These are phyloP conservation scores for Eupithecia vulgata DNA, from an alignment of 2,888 invertebrate species.

Conservation along the genomic window DNA sequence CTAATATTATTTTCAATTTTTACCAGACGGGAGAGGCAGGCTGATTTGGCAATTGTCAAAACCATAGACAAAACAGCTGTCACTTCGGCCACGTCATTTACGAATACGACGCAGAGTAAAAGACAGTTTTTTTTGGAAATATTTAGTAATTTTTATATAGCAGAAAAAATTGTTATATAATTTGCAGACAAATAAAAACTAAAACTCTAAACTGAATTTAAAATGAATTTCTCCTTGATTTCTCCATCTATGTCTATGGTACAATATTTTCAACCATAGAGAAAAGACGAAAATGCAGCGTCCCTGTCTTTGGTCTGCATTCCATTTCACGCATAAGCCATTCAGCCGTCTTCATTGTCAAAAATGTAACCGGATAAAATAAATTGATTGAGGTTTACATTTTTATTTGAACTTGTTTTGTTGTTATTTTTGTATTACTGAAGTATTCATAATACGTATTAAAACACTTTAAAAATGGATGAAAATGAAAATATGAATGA, in stretches of 20 bases:
- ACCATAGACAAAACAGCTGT: conserved; percentile 76
- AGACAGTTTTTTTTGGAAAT: neutral
- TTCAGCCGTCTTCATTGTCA: neutral
- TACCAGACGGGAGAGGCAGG: conserved; percentile 62
- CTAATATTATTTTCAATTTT: conserved; percentile 52
- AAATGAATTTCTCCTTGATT: neutral
- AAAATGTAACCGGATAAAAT: neutral
- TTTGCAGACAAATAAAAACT: neutral
- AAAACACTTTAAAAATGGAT: neutral
- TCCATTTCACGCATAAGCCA: conserved; percentile 52
- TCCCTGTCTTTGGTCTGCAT: conserved; percentile 65
- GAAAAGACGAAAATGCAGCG: conserved; percentile 47
- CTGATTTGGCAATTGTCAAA: conserved; percentile 83
- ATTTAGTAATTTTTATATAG: neutral
- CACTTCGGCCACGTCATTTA: conserved; percentile 81
- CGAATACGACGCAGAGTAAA: conserved; percentile 27
- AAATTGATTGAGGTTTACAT: neutral
- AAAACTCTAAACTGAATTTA: neutral
- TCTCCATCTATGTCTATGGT: neutral
- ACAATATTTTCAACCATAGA: conserved; percentile 19
- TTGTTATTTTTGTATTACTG: neutral
- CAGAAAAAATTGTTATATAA: neutral
- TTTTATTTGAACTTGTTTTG: neutral
- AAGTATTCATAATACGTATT: neutral
- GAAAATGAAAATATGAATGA: neutral